These are phyloP conservation scores for Rhagoletis pomonella DNA, from an alignment of 1,140 invertebrate genomes.

Conservation along the genomic window DNA sequence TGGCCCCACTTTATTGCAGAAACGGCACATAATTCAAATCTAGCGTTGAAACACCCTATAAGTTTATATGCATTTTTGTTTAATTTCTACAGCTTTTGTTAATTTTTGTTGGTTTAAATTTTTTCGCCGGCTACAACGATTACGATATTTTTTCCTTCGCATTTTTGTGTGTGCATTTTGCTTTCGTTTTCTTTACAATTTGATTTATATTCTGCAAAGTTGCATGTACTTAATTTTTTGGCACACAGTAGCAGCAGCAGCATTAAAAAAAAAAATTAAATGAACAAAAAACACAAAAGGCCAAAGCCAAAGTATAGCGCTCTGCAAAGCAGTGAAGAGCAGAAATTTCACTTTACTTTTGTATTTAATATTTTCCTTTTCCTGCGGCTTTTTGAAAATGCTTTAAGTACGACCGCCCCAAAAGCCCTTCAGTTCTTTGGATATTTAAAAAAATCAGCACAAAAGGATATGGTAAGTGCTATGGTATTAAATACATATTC, in stretches of 20 bases:
- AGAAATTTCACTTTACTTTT: neutral
- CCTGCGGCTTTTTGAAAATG: neutral
- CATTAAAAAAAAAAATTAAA: neutral
- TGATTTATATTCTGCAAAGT: slow-evolving; percentile 44
- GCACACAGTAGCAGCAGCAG: neutral
- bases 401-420: neutral
- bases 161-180: neutral
- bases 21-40: too few relatives aligned
- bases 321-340: neutral
- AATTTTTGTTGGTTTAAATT: slow-evolving; percentile 25
- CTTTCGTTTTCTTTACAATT: neutral
- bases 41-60: too few relatives aligned
- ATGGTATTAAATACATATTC: neutral
- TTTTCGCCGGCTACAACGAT: neutral
- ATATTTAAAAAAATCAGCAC: neutral
- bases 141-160: neutral
- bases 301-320: neutral
- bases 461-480: neutral
- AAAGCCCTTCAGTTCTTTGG: neutral
- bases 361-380: neutral
- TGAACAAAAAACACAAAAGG: neutral
- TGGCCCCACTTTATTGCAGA: too few relatives aligned
- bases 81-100: neutral
- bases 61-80: neutral
- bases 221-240: slow-evolving; percentile 47